phyloP scores from a whole-genome alignment of 1,140 invertebrate genomes.

The Bombus huntii region DNA sequence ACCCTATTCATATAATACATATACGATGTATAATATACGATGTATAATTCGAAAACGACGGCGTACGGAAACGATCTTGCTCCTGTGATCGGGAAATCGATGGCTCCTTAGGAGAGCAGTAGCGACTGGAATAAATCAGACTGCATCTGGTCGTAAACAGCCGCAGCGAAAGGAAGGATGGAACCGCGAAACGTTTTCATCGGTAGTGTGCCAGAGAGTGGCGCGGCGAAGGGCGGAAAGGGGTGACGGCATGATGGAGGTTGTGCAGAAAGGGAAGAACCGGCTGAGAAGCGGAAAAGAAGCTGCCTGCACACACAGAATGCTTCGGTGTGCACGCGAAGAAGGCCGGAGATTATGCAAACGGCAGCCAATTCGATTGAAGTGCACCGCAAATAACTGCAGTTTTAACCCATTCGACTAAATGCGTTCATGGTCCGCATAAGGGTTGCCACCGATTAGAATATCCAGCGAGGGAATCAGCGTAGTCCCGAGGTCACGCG shows the following conservation, averaged over 20 bases:
- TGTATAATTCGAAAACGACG: too few relatives aligned
- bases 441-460: constrained; percentile 74
- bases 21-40: too few relatives aligned
- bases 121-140: constrained; percentile 42
- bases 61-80: constrained; percentile 2
- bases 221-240: not conserved
- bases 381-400: constrained; percentile 82
- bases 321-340: constrained; percentile 24
- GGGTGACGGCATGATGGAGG: constrained; percentile 10
- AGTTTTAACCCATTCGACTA: constrained; percentile 79
- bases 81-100: constrained; percentile 34
- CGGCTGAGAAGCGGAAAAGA: constrained; percentile 38
- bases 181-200: constrained; percentile 52
- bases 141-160: constrained; percentile 52
- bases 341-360: constrained; percentile 78
- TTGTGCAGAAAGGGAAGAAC: constrained; percentile 42
- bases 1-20: not conserved
- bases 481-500: constrained; percentile 10
- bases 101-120: not conserved
- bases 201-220: constrained; percentile 4
- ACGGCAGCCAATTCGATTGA: constrained; percentile 81
- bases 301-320: constrained; percentile 46
- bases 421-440: constrained; percentile 66
- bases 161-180: constrained; percentile 3
- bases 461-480: constrained; percentile 63